These are phyloP conservation scores for Anorthoa munda DNA, from an alignment of 2,888 invertebrate species.

Conservation along the genomic window DNA sequence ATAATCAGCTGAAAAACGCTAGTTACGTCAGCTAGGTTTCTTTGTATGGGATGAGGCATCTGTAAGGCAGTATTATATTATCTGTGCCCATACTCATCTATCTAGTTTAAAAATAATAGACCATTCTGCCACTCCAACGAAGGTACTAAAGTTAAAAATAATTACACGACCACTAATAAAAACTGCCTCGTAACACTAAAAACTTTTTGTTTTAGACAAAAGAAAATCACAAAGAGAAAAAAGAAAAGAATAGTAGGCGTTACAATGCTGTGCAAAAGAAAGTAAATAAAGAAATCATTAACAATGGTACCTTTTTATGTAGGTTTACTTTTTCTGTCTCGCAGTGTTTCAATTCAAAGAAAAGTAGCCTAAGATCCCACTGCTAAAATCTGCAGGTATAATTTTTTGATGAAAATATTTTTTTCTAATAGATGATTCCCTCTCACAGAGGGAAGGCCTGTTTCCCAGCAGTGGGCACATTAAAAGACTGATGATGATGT, in stretches of 20 bases:
- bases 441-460: too few species aligned
- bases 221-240: constrained; percentile 48
- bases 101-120: constrained; percentile 1
- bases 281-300: constrained; percentile 50
- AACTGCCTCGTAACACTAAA: constrained; percentile 21
- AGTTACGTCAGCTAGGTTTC: too few species aligned
- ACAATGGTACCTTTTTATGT: constrained; percentile 31
- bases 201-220: constrained; percentile 50
- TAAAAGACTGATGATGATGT: too few species aligned
- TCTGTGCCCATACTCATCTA: background rate
- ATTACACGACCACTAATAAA: constrained; percentile 29
- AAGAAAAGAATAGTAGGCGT: constrained; percentile 35
- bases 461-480: too few species aligned
- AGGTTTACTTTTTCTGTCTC: constrained; percentile 26
- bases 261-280: constrained; percentile 39
- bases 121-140: too few species aligned
- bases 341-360: constrained; percentile 19
- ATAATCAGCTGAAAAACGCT: too few species aligned
- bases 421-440: too few species aligned
- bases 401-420: too few species aligned
- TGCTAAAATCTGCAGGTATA: too few species aligned
- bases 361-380: background rate
- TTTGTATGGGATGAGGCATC: too few species aligned
- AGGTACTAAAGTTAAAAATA: constrained; percentile 38
- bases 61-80: too few species aligned